These are phyloP conservation scores for Trachelus stipa DNA, from an alignment of 2,888 invertebrate genomes.

Conservation along the genomic window DNA sequence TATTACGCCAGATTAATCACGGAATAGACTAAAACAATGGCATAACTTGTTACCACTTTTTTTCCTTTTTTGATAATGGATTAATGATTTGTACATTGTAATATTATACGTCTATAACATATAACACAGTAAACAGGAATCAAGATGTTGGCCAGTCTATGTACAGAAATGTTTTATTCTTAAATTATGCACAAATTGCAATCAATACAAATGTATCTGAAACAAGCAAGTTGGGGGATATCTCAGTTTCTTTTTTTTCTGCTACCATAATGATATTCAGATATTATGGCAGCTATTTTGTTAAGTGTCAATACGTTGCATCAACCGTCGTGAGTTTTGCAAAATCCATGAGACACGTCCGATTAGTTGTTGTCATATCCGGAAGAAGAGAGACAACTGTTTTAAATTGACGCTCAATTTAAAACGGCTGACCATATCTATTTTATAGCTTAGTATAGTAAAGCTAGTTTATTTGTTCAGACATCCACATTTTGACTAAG, in stretches of 20 bases:
- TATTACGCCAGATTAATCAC: too few species aligned
- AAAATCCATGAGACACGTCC: constrained; percentile 64
- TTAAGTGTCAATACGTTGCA: constrained; percentile 61
- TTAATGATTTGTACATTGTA: too few species aligned
- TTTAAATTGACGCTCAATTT: constrained; percentile 52
- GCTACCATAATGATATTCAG: constrained; percentile 63
- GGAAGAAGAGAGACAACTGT: constrained; percentile 61
- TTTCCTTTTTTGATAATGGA: too few species aligned
- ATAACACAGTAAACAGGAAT: neutral
- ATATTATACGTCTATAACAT: too few species aligned
- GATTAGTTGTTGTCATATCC: constrained; percentile 66
- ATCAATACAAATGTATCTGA: constrained; percentile 69
- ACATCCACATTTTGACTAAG: constrained; percentile 67
- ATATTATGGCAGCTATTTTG: constrained; percentile 59
- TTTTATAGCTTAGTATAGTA: constrained; percentile 66
- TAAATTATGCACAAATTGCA: constrained; percentile 69
- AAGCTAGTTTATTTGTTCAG: constrained; percentile 67
- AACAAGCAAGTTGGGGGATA: constrained; percentile 68
- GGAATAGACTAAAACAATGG: too few species aligned
- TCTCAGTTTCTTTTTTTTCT: constrained; percentile 62
- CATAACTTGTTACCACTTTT: too few species aligned
- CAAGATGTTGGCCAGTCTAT: constrained; percentile 46
- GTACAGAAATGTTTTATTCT: constrained; percentile 69
- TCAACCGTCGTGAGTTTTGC: constrained; percentile 58
- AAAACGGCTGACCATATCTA: constrained; percentile 52